A percentile compares a stretch with the other conserved stretches of the same genome.
Evolutionary conservation across 2,113 vertebrate genomes (phyloP).

Genomic region (Nannobrachium achirus): DNA sequence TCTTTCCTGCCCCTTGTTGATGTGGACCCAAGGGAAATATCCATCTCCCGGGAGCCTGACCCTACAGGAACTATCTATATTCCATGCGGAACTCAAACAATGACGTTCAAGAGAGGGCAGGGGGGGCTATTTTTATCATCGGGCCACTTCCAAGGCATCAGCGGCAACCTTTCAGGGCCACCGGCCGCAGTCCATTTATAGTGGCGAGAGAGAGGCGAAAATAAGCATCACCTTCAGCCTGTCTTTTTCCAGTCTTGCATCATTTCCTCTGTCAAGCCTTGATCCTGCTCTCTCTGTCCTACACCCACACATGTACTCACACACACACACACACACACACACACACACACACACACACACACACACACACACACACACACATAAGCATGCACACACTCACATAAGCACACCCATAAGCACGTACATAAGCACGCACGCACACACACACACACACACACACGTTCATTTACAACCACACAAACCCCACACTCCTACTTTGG

Average conservation of each 20-base stretch:
- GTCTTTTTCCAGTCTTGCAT: constrained; percentile 81
- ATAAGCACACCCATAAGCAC: not conserved
- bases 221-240: constrained; percentile 82
- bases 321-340: not conserved
- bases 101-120: constrained; percentile 73
- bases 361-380: not conserved
- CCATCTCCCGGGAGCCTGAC: constrained; percentile 73
- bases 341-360: not conserved
- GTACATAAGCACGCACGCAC: constrained; percentile 13
- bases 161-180: constrained; percentile 74
- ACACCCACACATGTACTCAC: constrained; percentile 65
- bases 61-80: constrained; percentile 71
- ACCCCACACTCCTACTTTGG: constrained; percentile 53
- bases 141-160: constrained; percentile 77
- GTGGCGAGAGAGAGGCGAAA: constrained; percentile 82
- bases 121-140: constrained; percentile 80
- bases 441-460: not conserved
- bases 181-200: constrained; percentile 85
- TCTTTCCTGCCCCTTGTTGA: constrained; percentile 75
- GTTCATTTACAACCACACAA: constrained; percentile 47
- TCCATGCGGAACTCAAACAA: constrained; percentile 81
- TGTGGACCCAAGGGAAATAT: constrained; percentile 71
- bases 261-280: constrained; percentile 85
- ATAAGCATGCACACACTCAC: not conserved
- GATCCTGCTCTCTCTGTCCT: constrained; percentile 80